Evolutionary conservation across 2,113 vertebrate species (phyloP), one percentile per base, ranked within the genome.

Genomic region (Apodemus sylvaticus): DNA sequence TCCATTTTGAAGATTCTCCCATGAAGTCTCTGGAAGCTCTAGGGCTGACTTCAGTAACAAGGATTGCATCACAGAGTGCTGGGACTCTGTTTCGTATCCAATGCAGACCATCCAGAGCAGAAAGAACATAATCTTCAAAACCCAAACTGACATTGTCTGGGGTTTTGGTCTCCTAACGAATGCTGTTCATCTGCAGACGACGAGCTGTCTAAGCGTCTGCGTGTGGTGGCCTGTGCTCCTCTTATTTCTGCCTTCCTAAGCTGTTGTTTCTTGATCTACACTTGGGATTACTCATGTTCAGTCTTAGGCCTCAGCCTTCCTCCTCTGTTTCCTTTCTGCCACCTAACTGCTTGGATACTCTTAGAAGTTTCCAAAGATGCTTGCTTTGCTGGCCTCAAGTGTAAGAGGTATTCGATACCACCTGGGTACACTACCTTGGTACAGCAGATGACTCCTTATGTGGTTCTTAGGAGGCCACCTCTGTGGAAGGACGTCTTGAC

Each of bases 301-400:
- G 11, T 79, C 19, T 60, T 34, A 91, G 82, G 13, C 8, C 34
- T 12, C 79, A 13, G 4, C 11, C 14, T 45, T 13, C 53, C 0
- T 55, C n/a, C 39, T 70, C n/a, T 86, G 85, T 62, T 34, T 39
- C 22, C 31, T 77, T 66, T 68, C 24, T 93, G 39, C 39, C 42
- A 31, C 19, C 42, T 81, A 7, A 7, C 31, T 81, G 48, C 31
- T 79, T 94, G 77, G 48, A 39, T 31, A 70, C 19, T 60, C 12
- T 2, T n/a, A 62, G 10, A 68, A 3, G 73, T 81, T 58, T 77
- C 64, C 17, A 17, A 22, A 20, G 11, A 45, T 92, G 64, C 53
- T 96, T 93, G 42, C 3, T 48, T 91, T 78, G 17, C 71, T 89
- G 74, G 51, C 90, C 60, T 94, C n/a, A 68, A 51, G 34, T 82